Conservation (phyloP, 2,888 invertebrate species). For the Caenorhabditis panamensis region DNA sequence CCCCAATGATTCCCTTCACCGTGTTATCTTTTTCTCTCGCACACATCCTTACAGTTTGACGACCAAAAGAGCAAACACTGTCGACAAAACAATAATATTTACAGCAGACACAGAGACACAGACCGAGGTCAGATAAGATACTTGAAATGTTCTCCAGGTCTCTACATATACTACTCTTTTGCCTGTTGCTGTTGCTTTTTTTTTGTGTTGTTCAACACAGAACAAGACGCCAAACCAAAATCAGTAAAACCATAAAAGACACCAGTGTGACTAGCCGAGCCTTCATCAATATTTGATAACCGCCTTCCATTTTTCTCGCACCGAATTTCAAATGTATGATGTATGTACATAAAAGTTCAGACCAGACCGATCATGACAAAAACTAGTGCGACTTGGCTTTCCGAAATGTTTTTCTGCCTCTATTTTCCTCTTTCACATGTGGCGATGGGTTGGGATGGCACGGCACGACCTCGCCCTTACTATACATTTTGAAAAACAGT, state of each 20-base stretch:
- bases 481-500: too few species aligned
- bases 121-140: slow-evolving; percentile 51
- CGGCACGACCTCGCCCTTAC: too few species aligned
- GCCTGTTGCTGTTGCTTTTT: neutral
- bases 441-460: too few species aligned
- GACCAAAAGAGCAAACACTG: slow-evolving; percentile 46
- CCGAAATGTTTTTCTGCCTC: too few species aligned
- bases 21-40: neutral
- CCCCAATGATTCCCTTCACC: neutral
- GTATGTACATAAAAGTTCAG: slow-evolving; percentile 24
- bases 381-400: neutral
- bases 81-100: slow-evolving; percentile 52
- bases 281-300: slow-evolving; percentile 55
- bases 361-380: slow-evolving; percentile 28
- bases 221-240: too few species aligned
- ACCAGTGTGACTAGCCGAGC: slow-evolving; percentile 25
- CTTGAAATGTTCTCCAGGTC: slow-evolving; percentile 40
- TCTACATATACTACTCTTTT: neutral
- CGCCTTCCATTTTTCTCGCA: neutral
- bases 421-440: slow-evolving; percentile 15
- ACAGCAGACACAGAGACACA: slow-evolving; percentile 37
- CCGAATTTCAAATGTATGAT: slow-evolving; percentile 18
- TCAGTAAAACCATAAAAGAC: slow-evolving; percentile 22
- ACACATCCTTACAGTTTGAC: slow-evolving; percentile 19
- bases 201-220: neutral